These are phyloP conservation scores for Sebastes itinus DNA, from an alignment of 2,797 vertebrate species.

Conservation along the genomic window DNA sequence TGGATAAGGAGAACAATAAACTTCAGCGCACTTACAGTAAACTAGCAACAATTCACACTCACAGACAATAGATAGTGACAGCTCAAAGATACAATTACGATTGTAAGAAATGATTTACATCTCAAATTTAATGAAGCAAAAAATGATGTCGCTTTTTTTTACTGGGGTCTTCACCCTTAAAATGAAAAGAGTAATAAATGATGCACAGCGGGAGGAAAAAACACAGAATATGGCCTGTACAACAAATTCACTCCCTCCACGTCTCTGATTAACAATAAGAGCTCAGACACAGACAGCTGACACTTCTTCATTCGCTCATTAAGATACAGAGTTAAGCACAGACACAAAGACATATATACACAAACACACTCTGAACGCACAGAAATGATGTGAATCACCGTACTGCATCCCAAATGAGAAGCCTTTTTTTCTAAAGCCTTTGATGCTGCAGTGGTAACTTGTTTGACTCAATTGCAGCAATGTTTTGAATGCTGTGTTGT, in stretches of 20 bases:
- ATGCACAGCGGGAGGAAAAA: background rate
- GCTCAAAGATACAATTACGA: background rate
- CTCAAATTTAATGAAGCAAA: slow-evolving; percentile 19
- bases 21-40: background rate
- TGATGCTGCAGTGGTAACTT: slow-evolving; percentile 6
- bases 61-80: background rate
- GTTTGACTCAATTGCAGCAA: slow-evolving; percentile 4
- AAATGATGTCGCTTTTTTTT: background rate
- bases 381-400: background rate
- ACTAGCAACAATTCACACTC: background rate
- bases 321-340: background rate
- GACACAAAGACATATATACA: background rate
- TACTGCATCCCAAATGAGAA: background rate
- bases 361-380: background rate
- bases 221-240: background rate
- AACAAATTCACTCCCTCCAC: slow-evolving; percentile 1
- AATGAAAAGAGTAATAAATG: slow-evolving; percentile 18
- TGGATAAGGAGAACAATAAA: background rate
- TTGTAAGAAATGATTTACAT: slow-evolving; percentile 20
- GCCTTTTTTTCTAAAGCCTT: background rate
- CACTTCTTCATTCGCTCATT: slow-evolving; percentile 5
- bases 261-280: slow-evolving; percentile 12
- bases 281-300: slow-evolving; percentile 1
- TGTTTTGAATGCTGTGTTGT: background rate
- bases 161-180: background rate